phyloP scores from a whole-genome alignment of 2,888 invertebrate genomes.

The Nemotelus pantherinus region DNA sequence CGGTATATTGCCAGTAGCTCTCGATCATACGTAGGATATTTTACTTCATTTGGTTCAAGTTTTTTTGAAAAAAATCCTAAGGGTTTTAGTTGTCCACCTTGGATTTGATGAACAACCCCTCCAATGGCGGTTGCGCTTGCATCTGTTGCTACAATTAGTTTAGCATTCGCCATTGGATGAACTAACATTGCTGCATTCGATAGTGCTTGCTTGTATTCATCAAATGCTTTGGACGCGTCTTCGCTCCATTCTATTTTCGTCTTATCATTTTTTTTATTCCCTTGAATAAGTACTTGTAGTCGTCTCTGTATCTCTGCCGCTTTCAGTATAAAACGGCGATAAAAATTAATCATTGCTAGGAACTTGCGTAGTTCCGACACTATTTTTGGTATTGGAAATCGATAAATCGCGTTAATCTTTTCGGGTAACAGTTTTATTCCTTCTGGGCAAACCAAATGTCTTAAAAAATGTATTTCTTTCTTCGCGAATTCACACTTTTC shows the following conservation, averaged over 20 bases:
- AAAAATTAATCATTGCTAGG: not conserved
- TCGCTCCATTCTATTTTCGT: not conserved
- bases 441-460: conserved; percentile 51
- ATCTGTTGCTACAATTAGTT: not conserved
- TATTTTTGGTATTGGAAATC: not conserved
- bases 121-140: not conserved
- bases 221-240: not conserved
- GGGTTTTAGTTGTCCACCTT: not conserved
- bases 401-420: not conserved
- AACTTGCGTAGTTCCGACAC: not conserved
- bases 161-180: too few relatives aligned
- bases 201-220: too few relatives aligned
- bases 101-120: not conserved
- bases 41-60: not conserved
- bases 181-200: too few relatives aligned
- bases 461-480: conserved; percentile 30
- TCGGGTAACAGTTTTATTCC: not conserved
- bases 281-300: not conserved
- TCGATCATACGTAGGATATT: not conserved
- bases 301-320: not conserved
- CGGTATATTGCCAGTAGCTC: not conserved
- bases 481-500: too few relatives aligned
- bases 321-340: not conserved
- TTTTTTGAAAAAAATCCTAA: not conserved
- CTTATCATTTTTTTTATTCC: not conserved